These are phyloP conservation scores for Natator depressus DNA, from an alignment of 2,113 vertebrate genomes.

Conservation along the genomic window DNA sequence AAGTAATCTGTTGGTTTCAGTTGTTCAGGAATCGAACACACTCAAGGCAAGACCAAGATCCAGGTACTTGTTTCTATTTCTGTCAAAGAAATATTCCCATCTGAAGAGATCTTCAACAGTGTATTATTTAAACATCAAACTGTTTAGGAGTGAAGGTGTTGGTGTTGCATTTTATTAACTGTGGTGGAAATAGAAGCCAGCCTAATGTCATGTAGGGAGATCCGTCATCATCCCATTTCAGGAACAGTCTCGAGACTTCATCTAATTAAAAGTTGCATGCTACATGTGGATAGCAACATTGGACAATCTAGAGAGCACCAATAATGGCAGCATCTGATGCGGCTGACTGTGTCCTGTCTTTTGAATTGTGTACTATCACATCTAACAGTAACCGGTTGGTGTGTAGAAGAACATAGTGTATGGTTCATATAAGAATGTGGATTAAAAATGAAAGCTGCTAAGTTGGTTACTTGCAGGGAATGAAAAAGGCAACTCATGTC, in stretches of 20 bases:
- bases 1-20: slow-evolving; percentile 75
- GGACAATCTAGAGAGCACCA: not conserved
- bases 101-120: not conserved
- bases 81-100: not conserved
- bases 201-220: rapidly evolving
- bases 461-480: not conserved
- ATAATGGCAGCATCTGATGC: rapidly evolving
- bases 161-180: not conserved
- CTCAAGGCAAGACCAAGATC: slow-evolving; percentile 84
- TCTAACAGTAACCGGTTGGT: not conserved
- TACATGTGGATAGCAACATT: not conserved
- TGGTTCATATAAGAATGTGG: rapidly evolving
- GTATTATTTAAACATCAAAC: not conserved
- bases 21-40: slow-evolving; percentile 77
- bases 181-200: not conserved
- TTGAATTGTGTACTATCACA: rapidly evolving
- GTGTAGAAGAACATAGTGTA: not conserved
- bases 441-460: not conserved
- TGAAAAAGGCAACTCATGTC: not conserved
- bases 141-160: not conserved
- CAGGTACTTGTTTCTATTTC: slow-evolving; percentile 78
- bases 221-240: not conserved
- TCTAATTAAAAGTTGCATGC: not conserved
- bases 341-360: not conserved
- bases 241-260: rapidly evolving